Percentiles rank a stretch among this genome's conserved stretches.
These are phyloP conservation scores for Meles meles DNA, from an alignment of 2,113 vertebrate species.

Conservation along the genomic window DNA sequence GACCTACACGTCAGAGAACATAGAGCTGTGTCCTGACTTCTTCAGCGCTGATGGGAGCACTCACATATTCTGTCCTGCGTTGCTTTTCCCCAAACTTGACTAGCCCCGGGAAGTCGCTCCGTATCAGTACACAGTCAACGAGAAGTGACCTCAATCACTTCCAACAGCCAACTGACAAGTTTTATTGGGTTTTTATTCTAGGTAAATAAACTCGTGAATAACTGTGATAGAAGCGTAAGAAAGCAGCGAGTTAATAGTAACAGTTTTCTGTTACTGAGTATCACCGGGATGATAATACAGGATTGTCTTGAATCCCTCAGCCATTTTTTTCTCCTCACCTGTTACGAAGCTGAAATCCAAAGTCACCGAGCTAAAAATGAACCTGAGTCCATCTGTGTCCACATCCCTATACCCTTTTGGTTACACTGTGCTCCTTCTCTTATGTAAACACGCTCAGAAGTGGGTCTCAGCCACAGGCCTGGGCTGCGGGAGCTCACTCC, in stretches of 20 bases:
- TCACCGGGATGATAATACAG: not conserved
- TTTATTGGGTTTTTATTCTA: not conserved
- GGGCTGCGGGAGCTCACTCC: not conserved
- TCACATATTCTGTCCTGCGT: not conserved
- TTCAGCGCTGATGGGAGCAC: not conserved
- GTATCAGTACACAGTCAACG: not conserved
- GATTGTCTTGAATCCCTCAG: not conserved
- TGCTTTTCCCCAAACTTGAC: too few relatives aligned
- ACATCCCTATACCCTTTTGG: not conserved
- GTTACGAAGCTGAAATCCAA: not conserved
- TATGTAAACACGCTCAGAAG: not conserved
- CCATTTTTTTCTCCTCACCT: not conserved
- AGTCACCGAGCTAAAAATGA: not conserved
- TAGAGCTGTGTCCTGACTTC: not conserved
- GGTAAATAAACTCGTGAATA: not conserved
- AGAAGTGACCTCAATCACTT: not conserved
- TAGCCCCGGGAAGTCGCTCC: not conserved
- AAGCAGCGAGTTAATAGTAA: not conserved
- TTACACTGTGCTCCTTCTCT: not conserved
- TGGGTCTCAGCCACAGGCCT: not conserved
- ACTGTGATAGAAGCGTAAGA: not conserved
- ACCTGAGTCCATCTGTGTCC: not conserved
- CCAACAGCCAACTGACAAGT: not conserved
- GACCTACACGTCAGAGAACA: not conserved
- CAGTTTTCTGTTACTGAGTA: not conserved